phyloP scores from a whole-genome alignment of 2,113 vertebrate genomes.

The Amazona guildingii region DNA sequence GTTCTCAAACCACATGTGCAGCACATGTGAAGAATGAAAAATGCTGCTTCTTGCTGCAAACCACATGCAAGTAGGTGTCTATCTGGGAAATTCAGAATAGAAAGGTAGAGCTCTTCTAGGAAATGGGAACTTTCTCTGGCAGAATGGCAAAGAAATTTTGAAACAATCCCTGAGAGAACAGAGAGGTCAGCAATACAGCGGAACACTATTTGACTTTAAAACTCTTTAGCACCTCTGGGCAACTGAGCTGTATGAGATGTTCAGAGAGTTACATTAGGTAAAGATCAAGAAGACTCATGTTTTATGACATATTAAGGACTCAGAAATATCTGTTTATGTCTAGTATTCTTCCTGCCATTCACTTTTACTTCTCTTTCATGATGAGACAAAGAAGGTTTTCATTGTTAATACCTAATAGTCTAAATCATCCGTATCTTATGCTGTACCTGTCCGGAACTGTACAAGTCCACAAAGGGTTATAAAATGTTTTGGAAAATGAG shows the following conservation, averaged over 20 bases:
- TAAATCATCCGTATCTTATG: background rate
- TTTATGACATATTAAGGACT: background rate
- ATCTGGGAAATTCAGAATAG: background rate
- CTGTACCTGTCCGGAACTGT: background rate
- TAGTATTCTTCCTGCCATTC: background rate
- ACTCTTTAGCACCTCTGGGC: background rate
- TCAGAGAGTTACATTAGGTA: background rate
- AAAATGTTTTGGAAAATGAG: background rate
- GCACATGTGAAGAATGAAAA: background rate
- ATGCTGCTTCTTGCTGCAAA: background rate
- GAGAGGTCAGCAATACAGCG: background rate
- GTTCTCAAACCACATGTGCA: background rate
- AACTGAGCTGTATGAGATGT: background rate
- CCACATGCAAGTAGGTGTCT: background rate
- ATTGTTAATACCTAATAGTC: background rate
- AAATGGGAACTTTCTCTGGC: background rate
- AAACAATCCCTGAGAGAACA: background rate
- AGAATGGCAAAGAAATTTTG: background rate
- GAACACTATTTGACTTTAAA: background rate
- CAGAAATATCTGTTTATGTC: background rate
- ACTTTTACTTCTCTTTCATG: constrained; percentile 12
- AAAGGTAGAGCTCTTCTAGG: background rate
- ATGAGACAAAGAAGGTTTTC: background rate
- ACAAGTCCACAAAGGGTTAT: background rate
- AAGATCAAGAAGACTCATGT: background rate